These are phyloP conservation scores for Cassiopea xamachana DNA, from an alignment of 30 jellyfish, hydroid and myxozoan genomes.

Conservation along the genomic window DNA sequence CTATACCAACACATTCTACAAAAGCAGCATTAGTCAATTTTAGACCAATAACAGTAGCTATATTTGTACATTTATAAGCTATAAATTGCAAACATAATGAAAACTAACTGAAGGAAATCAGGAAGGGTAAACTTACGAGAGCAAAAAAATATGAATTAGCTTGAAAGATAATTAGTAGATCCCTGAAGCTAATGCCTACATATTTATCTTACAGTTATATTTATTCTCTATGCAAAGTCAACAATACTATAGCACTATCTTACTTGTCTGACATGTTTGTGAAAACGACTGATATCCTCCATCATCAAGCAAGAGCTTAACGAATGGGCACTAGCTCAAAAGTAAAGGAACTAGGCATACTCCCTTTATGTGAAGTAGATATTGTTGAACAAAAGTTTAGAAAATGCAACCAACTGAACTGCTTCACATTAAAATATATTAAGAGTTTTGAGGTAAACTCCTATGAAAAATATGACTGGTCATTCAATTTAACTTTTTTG, in stretches of 20 bases:
- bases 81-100: too few species aligned
- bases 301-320: slow-evolving; percentile 1
- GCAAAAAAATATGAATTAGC: too few species aligned
- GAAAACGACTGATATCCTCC: background rate
- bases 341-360: background rate
- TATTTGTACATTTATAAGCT: too few species aligned
- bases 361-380: background rate
- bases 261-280: slow-evolving; percentile 18
- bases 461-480: slow-evolving; percentile 32
- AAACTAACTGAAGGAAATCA: too few species aligned
- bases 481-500: background rate
- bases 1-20: too few species aligned
- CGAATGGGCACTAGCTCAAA: slow-evolving; percentile 1
- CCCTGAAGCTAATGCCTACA: too few species aligned
- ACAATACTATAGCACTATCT: slow-evolving; percentile 12
- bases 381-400: background rate
- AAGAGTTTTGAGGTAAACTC: background rate
- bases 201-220: too few species aligned
- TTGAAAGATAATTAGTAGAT: too few species aligned
- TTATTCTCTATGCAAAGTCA: background rate
- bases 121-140: too few species aligned
- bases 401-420: slow-evolving; percentile 9
- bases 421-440: background rate
- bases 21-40: too few species aligned
- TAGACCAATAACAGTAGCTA: too few species aligned